These are phyloP conservation scores for Etheostoma perlongum DNA, from an alignment of 2,797 vertebrate species.

Conservation along the genomic window DNA sequence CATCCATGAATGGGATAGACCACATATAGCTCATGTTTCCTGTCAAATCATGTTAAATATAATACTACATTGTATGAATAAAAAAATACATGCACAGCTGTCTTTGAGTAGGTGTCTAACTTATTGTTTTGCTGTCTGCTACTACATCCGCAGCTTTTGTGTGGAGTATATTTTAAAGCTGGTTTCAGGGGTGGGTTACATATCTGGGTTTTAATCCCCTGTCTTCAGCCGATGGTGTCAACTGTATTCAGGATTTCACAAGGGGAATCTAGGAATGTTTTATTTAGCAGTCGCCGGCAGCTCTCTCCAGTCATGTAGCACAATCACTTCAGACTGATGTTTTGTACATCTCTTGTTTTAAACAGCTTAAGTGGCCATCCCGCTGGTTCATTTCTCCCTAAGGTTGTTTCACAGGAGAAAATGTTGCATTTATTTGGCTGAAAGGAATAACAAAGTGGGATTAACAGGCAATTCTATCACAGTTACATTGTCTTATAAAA, in stretches of 20 bases:
- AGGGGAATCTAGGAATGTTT: constrained; percentile 63
- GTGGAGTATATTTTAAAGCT: constrained; percentile 30
- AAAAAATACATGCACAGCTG: neutral
- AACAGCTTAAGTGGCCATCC: constrained; percentile 60
- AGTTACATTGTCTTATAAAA: constrained; percentile 35
- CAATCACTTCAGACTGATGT: constrained; percentile 56
- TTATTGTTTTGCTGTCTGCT: constrained; percentile 1
- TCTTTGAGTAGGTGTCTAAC: constrained; percentile 1
- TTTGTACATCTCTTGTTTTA: constrained; percentile 61
- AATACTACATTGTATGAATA: neutral
- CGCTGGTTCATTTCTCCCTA: constrained; percentile 60
- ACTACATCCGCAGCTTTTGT: neutral
- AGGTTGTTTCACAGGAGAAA: constrained; percentile 60
- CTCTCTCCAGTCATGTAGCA: constrained; percentile 51
- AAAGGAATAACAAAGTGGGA: constrained; percentile 43
- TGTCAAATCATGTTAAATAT: neutral
- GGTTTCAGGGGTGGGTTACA: constrained; percentile 66
- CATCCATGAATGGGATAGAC: neutral
- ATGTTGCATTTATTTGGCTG: constrained; percentile 43
- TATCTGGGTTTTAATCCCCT: constrained; percentile 59
- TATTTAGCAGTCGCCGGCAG: constrained; percentile 53
- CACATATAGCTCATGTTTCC: neutral
- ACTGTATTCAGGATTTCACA: constrained; percentile 53
- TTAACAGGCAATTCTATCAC: constrained; percentile 33
- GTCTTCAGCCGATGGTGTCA: constrained; percentile 35